phyloP scores from a whole-genome alignment of 2,797 vertebrate species.

The Semotilus atromaculatus region DNA sequence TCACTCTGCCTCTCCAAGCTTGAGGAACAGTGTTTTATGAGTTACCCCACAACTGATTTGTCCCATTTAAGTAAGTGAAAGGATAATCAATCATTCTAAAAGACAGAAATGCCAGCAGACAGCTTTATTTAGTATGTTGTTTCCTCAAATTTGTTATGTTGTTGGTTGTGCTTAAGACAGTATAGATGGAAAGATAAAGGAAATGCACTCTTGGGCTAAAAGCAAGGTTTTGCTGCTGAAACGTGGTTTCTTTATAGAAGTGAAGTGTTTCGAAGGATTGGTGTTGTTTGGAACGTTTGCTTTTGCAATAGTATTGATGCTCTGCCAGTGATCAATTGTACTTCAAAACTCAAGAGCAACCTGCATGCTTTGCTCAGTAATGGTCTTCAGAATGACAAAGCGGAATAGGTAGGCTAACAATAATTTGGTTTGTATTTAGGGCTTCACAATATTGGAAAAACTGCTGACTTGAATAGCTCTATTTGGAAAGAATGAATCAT shows the following conservation, averaged over 20 bases:
- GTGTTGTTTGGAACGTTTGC: not conserved
- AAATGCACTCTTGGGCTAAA: not conserved
- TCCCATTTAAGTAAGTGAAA: slow-evolving; percentile 9
- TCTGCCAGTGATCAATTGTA: not conserved
- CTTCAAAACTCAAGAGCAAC: slow-evolving; percentile 26
- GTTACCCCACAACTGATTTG: not conserved
- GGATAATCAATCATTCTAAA: slow-evolving; percentile 23
- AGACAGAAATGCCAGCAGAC: not conserved
- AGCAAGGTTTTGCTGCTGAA: not conserved
- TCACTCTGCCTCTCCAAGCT: slow-evolving; percentile 20
- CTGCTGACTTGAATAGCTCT: not conserved
- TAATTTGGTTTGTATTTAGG: slow-evolving; percentile 1
- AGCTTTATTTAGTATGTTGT: not conserved
- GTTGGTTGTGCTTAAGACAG: slow-evolving; percentile 1
- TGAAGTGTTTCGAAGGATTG: not conserved
- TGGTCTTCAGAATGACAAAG: not conserved
- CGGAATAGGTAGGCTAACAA: not conserved
- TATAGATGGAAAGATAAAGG: not conserved
- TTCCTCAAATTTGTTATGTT: slow-evolving; percentile 6
- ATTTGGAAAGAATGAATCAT: not conserved
- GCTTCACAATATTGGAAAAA: not conserved
- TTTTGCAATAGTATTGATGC: not conserved
- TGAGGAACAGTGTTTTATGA: slow-evolving; percentile 18
- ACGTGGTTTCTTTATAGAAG: not conserved
- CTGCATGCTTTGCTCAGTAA: not conserved